A percentile compares a stretch with the other conserved stretches of the same genome.
Conservation (phyloP, 1,140 invertebrate species). For the Zaprionus taronus region DNA sequence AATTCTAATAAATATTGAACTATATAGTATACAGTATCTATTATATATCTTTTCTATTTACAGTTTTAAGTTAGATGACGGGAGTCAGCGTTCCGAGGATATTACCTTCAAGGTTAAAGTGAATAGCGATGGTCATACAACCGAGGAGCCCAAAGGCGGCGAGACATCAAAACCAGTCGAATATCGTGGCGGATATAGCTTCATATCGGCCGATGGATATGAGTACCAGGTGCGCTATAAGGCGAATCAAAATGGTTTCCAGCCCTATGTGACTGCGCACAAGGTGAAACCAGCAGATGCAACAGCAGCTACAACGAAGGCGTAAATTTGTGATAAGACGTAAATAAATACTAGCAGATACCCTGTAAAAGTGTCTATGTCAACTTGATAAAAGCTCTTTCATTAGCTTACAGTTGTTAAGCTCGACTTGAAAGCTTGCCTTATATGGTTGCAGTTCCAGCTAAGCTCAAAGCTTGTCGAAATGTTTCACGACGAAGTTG, state of each 20-base stretch:
- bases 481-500: background rate
- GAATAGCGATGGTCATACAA: conserved; percentile 18
- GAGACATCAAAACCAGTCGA: conserved; percentile 62
- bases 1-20: background rate
- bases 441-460: conserved; percentile 2
- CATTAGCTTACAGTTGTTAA: background rate
- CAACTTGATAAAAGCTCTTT: background rate
- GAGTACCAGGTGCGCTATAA: conserved; percentile 88
- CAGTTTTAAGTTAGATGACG: conserved; percentile 77
- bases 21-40: background rate
- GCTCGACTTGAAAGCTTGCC: background rate
- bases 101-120: conserved; percentile 63
- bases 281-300: conserved; percentile 55
- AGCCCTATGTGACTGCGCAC: conserved; percentile 87
- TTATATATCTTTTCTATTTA: background rate
- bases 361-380: background rate
- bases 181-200: conserved; percentile 88
- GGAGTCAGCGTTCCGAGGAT: conserved; percentile 67
- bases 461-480: conserved; percentile 12
- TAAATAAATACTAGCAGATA: background rate
- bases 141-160: background rate
- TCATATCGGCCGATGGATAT: conserved; percentile 88
- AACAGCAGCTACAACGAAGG: conserved; percentile 17
- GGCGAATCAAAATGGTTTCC: conserved; percentile 90
- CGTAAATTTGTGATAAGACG: conserved; percentile 1